Conservation (phyloP, 2,888 invertebrate species). For the Hipparchia semele region DNA sequence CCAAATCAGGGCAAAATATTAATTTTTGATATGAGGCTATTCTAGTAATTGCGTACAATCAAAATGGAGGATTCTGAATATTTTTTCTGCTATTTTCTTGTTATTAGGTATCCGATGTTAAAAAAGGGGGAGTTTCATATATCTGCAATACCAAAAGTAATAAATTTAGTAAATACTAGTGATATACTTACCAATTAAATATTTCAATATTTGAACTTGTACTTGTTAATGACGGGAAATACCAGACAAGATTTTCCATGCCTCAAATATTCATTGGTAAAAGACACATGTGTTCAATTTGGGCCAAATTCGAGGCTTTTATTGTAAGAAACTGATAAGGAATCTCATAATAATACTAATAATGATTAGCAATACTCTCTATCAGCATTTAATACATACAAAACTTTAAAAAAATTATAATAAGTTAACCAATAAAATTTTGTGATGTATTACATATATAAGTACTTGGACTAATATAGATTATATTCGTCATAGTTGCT, state of each 20-base stretch:
- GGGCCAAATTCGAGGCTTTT: constrained; percentile 8
- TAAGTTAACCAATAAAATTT: too few relatives aligned
- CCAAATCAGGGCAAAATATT: too few relatives aligned
- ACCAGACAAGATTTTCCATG: background rate
- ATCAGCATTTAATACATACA: background rate
- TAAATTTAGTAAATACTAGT: constrained; percentile 5
- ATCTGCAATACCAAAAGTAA: background rate
- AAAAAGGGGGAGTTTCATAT: too few relatives aligned
- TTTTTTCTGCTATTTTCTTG: too few relatives aligned
- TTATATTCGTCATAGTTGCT: background rate
- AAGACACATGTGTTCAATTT: constrained; percentile 13
- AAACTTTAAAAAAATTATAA: background rate
- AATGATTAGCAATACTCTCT: constrained; percentile 5
- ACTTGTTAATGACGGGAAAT: background rate
- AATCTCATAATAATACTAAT: constrained; percentile 10
- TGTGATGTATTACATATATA: background rate
- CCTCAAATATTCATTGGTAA: background rate
- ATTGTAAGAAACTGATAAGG: background rate
- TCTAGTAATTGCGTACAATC: too few relatives aligned
- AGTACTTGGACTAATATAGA: background rate
- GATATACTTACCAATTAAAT: background rate
- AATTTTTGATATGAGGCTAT: too few relatives aligned
- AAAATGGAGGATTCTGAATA: too few relatives aligned
- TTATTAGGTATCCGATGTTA: too few relatives aligned
- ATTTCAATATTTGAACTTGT: too few relatives aligned